A percentile compares a stretch with the other conserved stretches of the same genome.
Evolutionary conservation across 2,888 invertebrate species (phyloP).

Genomic region (Onchidella celtica): DNA sequence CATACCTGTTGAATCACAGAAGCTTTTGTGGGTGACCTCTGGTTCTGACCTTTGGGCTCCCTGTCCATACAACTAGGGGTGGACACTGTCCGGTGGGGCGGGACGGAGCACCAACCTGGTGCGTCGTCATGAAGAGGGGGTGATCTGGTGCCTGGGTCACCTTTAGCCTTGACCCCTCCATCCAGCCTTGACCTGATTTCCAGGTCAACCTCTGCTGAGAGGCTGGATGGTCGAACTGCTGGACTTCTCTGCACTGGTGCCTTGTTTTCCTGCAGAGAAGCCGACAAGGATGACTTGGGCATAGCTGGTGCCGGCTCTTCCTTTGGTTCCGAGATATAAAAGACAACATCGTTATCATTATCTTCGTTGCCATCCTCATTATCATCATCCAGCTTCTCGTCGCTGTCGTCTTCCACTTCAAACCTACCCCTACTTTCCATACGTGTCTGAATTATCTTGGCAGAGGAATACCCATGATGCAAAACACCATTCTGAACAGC

Average conservation of each 20-base stretch:
- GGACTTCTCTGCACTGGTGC: not conserved
- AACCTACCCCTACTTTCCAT: not conserved
- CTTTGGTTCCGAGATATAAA: conserved; percentile 28
- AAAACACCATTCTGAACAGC: not conserved
- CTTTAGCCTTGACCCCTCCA: not conserved
- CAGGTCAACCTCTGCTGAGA: conserved; percentile 24
- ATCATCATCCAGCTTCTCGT: not conserved
- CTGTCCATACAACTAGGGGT: conserved; percentile 42
- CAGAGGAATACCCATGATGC: not conserved
- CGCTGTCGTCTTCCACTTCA: not conserved
- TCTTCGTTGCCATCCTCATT: not conserved
- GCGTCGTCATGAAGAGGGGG: conserved; percentile 17
- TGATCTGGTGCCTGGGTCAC: not conserved
- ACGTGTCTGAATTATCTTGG: not conserved
- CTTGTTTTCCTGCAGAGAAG: not conserved
- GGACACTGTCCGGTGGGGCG: conserved; percentile 46
- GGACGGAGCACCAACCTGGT: conserved; percentile 38
- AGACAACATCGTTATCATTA: conserved; percentile 23
- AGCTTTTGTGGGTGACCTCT: conserved; percentile 15
- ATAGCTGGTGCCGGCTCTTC: not conserved
- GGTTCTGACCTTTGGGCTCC: not conserved
- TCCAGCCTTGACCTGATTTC: conserved; percentile 31
- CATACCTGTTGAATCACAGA: conserved; percentile 43
- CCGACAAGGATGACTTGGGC: not conserved
- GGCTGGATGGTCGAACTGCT: conserved; percentile 7